Conservation (phyloP, 2,888 invertebrate genomes). For the Lepidochitona cinerea region DNA sequence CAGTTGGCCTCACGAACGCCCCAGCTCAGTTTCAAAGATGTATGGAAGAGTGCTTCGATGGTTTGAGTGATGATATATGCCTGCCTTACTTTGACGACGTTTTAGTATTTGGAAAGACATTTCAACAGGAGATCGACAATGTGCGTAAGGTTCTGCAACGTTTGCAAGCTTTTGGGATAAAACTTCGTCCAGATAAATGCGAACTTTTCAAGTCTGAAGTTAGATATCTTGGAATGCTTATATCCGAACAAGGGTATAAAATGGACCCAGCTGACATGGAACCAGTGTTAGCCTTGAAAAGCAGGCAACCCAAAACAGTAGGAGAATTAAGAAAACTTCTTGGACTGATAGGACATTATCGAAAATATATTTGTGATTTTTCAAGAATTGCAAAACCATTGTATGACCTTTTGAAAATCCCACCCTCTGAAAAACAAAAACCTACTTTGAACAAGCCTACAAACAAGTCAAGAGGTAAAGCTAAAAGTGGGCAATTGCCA, state of each 20-base stretch:
- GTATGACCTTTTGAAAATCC: conserved; percentile 7
- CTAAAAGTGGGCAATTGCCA: conserved; percentile 8
- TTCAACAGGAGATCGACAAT: conserved; percentile 6
- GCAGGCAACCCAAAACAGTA: neutral
- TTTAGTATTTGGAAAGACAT: conserved; percentile 3
- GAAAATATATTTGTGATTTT: neutral
- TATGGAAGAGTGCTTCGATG: conserved; percentile 16
- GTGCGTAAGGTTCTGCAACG: conserved; percentile 7
- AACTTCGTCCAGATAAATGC: neutral
- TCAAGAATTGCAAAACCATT: conserved; percentile 7
- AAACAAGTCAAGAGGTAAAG: neutral
- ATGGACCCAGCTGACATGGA: neutral
- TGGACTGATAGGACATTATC: conserved; percentile 3
- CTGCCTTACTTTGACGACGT: conserved; percentile 17
- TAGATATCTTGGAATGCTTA: conserved; percentile 1
- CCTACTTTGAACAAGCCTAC: too few species aligned
- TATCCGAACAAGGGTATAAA: neutral
- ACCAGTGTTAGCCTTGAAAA: neutral
- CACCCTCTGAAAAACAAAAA: neutral
- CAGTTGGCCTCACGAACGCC: conserved; percentile 24
- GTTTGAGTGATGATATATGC: conserved; percentile 14
- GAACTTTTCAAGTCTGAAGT: neutral
- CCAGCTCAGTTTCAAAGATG: conserved; percentile 13
- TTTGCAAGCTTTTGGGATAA: neutral
- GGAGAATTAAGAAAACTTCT: conserved; percentile 7